A percentile compares a stretch with the other conserved stretches of the same genome.
These are phyloP conservation scores for Tetragonisca angustula DNA, from an alignment of 2,888 invertebrate genomes.

Conservation along the genomic window DNA sequence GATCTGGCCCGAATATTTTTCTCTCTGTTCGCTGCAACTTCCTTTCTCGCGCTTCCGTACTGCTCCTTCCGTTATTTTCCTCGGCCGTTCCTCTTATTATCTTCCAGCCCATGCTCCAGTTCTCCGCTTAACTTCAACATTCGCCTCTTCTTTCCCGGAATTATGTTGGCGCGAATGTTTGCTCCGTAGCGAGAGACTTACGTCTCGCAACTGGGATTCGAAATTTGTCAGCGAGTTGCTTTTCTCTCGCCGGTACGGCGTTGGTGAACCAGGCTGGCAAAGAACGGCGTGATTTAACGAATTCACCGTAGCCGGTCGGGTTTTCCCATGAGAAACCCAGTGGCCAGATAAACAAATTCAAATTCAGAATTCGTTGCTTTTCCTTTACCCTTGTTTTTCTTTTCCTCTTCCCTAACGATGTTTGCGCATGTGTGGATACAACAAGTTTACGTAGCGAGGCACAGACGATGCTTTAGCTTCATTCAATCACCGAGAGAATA, in stretches of 20 bases:
- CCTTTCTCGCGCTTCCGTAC: neutral
- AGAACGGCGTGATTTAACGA: conserved; percentile 4
- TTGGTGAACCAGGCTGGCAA: neutral
- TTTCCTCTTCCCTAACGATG: neutral
- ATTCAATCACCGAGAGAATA: conserved; percentile 1
- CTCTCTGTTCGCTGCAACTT: neutral
- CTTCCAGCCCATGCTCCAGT: conserved; percentile 31
- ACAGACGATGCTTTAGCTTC: conserved; percentile 3
- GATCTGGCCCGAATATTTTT: conserved; percentile 17
- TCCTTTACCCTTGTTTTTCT: neutral
- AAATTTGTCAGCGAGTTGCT: conserved; percentile 22
- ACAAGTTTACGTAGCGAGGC: neutral
- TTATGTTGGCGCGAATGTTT: conserved; percentile 33
- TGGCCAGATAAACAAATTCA: conserved; percentile 22
- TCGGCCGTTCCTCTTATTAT: conserved; percentile 30
- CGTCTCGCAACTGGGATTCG: neutral
- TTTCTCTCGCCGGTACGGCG: neutral
- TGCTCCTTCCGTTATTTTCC: conserved; percentile 13
- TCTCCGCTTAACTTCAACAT: conserved; percentile 22
- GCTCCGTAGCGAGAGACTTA: neutral
- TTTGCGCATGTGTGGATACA: neutral
- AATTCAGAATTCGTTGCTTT: neutral
- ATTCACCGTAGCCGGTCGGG: neutral
- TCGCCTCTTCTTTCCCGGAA: conserved; percentile 22
- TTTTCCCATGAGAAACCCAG: neutral